A percentile compares a stretch with the other conserved stretches of the same genome.
These are phyloP conservation scores for Sporophila hypoxantha DNA, from an alignment of 2,113 vertebrate species.

Conservation along the genomic window DNA sequence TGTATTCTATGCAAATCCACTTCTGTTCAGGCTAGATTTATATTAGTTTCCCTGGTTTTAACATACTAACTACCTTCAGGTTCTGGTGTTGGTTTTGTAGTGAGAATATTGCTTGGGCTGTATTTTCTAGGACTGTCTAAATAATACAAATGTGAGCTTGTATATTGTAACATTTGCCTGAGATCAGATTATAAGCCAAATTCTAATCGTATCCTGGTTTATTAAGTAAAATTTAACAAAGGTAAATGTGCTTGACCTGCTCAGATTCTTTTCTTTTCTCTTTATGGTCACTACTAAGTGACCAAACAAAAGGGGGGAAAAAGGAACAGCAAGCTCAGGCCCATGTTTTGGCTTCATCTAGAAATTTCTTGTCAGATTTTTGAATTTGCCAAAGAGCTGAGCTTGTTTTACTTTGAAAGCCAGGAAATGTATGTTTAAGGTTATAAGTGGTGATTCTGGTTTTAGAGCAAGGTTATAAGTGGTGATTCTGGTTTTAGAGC, in stretches of 20 bases:
- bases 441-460: background rate
- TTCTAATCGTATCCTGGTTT: background rate
- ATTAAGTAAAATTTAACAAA: background rate
- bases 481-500: background rate
- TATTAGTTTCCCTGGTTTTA: background rate
- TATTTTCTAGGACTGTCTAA: background rate
- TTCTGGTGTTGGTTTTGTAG: background rate
- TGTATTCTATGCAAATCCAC: background rate
- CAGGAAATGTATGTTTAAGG: background rate
- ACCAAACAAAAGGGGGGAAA: background rate
- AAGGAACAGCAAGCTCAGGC: background rate
- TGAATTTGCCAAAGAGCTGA: background rate
- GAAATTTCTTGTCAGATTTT: background rate
- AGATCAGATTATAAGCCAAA: background rate
- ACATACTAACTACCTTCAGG: background rate
- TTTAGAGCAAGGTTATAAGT: background rate
- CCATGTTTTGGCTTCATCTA: background rate
- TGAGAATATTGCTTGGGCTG: background rate
- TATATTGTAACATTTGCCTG: background rate
- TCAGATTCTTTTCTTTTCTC: background rate
- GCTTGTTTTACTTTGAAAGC: background rate
- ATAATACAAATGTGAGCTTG: background rate
- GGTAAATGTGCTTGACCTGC: background rate
- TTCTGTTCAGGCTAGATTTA: background rate
- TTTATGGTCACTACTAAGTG: background rate